These are phyloP conservation scores for Acheta domesticus DNA, from an alignment of 2,888 invertebrate genomes.

Conservation along the genomic window DNA sequence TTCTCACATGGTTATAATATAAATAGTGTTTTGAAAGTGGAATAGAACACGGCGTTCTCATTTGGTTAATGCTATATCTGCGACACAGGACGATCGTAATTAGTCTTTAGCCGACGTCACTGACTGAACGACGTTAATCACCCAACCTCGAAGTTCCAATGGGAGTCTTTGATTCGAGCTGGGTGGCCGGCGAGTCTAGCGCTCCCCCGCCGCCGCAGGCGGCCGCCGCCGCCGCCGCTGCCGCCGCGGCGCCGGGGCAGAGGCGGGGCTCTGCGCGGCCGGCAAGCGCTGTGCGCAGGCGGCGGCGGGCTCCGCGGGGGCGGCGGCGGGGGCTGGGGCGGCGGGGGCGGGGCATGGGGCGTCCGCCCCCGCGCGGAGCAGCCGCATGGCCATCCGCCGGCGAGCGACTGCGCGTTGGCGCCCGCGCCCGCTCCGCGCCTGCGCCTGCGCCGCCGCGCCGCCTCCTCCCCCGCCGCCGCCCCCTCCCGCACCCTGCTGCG, in stretches of 20 bases:
- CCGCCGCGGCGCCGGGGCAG: background rate
- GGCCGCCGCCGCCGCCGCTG: conserved; percentile 18
- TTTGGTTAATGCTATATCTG: background rate
- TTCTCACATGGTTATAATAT: background rate
- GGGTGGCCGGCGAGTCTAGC: background rate
- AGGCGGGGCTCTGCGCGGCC: background rate
- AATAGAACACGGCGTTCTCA: conserved; percentile 18
- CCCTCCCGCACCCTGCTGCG: conserved; percentile 39
- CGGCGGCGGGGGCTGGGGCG: background rate
- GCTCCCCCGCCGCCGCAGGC: background rate
- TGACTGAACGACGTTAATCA: background rate
- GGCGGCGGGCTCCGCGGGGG: background rate
- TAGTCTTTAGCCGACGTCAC: background rate
- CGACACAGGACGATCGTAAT: background rate
- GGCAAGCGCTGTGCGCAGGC: background rate
- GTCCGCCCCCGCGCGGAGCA: conserved; percentile 54
- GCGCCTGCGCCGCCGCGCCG: conserved; percentile 37
- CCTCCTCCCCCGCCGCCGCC: conserved; percentile 39
- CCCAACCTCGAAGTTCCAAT: background rate
- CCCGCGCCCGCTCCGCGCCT: conserved; percentile 39
- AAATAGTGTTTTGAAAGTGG: background rate
- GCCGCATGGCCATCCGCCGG: conserved; percentile 70
- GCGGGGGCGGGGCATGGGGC: conserved; percentile 31
- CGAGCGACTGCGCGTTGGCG: conserved; percentile 52
- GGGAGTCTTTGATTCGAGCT: background rate